Conservation (phyloP, 1,140 invertebrate species). For the Euglossa dilemma region DNA sequence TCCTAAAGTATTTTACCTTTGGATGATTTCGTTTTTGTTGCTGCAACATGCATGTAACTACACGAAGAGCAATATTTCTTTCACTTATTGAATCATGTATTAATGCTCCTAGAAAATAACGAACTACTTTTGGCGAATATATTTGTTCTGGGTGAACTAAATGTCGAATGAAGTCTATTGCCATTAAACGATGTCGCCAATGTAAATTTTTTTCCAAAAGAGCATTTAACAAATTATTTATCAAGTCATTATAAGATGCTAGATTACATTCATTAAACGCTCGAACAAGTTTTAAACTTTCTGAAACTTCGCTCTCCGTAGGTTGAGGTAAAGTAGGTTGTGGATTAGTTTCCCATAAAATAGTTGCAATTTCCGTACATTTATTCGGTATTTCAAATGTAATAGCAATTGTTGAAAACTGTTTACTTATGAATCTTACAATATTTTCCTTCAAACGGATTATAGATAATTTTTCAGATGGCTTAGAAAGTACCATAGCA, state of each 20-base stretch:
- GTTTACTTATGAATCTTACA: slow-evolving; percentile 80
- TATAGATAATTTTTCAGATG: slow-evolving; percentile 92
- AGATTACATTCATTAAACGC: slow-evolving; percentile 81
- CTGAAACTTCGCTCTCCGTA: slow-evolving; percentile 75
- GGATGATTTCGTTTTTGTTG: slow-evolving; percentile 88
- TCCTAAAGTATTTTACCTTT: slow-evolving; percentile 69
- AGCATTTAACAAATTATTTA: slow-evolving; percentile 85
- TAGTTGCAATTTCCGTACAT: slow-evolving; percentile 82
- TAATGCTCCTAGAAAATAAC: slow-evolving; percentile 87
- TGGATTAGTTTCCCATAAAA: slow-evolving; percentile 78
- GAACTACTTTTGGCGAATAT: slow-evolving; percentile 85
- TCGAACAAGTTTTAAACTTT: slow-evolving; percentile 77
- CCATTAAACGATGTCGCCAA: slow-evolving; percentile 91
- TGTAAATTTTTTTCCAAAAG: slow-evolving; percentile 88
- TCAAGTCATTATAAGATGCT: slow-evolving; percentile 84
- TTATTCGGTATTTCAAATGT: slow-evolving; percentile 83
- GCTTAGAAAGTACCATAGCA: slow-evolving; percentile 86
- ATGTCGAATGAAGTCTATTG: slow-evolving; percentile 87
- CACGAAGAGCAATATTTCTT: slow-evolving; percentile 87
- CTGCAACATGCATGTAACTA: slow-evolving; percentile 87
- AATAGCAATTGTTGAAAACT: slow-evolving; percentile 85
- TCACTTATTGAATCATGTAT: slow-evolving; percentile 90
- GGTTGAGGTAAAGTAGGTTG: slow-evolving; percentile 61
- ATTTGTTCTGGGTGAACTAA: slow-evolving; percentile 88
- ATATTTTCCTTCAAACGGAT: slow-evolving; percentile 88